Evolutionary conservation across 92 coral and sea anemone genomes (phyloP), one percentile per base, ranked within the genome.

Genomic region (Galaxea fascicularis): DNA sequence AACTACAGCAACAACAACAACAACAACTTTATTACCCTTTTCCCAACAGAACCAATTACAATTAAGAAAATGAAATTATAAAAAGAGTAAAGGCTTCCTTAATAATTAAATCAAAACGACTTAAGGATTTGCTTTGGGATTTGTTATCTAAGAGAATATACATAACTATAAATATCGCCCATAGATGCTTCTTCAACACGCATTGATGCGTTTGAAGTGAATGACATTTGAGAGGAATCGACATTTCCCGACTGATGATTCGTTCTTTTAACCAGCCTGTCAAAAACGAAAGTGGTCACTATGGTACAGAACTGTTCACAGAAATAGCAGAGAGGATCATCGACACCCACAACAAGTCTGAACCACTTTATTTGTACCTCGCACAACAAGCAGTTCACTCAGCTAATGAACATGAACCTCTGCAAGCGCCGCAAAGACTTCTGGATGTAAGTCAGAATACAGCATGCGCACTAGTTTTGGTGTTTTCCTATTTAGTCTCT

Each of bases 311-410:
- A 71, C 64, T 96, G 88, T 96, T 86, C 80, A 80, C 98, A 20
- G 90, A 94, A 59, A 90, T 88, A 20, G 95, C 98, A 15, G 93
- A 88, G 44, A 87, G 95, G 64, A 86, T 96, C 68, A 96, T 96
- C n/a, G 82, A 90, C 52, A 83, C 69, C 10, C 98, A 96, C 64
- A 84, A 94, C 87, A 80, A 86, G 73, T 80, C 96, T n/a, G 87
- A 89, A 18, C 98, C 98, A 13, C 90, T 96, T 4, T 96, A 92
- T 81, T 69, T 96, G 80, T 96, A 96, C 85, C 87, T 96, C 39
- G 98, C 98, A 10, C 98, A 96, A 29, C 98, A 96, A 76, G 98
- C 90, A 2, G 98, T 96, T 2, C 98, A 96, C 76, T 94, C 98
- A 15, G 98, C 91, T 41, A 96, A 96, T 66, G 87, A 27, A 24